Conservation (phyloP, 2,888 invertebrate genomes). For the Amphimallon solstitiale region DNA sequence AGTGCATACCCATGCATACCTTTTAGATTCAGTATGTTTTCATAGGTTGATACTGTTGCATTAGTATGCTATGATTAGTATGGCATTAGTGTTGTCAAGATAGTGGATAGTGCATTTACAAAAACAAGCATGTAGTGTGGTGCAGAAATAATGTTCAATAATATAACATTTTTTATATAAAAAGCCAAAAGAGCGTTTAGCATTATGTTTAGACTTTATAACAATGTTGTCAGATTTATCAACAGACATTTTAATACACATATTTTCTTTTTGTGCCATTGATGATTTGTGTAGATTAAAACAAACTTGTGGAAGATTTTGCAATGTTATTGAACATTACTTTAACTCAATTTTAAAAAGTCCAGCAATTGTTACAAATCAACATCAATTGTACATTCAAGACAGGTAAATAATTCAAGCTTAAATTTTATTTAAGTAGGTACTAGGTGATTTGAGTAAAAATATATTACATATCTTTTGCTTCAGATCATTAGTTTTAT, state of each 20-base stretch:
- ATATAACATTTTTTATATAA: no score
- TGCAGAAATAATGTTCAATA: no score
- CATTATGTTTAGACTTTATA: no score
- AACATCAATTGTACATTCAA: slow-evolving; percentile 40
- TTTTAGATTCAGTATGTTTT: no score
- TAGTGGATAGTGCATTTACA: no score
- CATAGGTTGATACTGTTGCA: no score
- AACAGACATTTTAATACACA: slow-evolving; percentile 64
- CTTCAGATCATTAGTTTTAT: slow-evolving; percentile 39
- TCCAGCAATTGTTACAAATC: slow-evolving; percentile 44
- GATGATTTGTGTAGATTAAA: slow-evolving; percentile 65
- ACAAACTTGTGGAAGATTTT: slow-evolving; percentile 64
- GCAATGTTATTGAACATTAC: slow-evolving; percentile 59
- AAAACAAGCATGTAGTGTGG: no score
- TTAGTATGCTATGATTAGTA: no score
- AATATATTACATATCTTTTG: neutral
- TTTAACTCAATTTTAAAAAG: slow-evolving; percentile 18
- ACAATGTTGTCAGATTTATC: slow-evolving; percentile 54
- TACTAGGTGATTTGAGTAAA: neutral
- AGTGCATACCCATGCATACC: no score
- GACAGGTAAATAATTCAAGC: slow-evolving; percentile 43
- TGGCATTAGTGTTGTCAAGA: no score
- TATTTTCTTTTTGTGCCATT: slow-evolving; percentile 66
- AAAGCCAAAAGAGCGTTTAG: no score
- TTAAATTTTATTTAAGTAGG: neutral